phyloP scores from a whole-genome alignment of 2,888 invertebrate genomes.

The Mycalesis mineus region DNA sequence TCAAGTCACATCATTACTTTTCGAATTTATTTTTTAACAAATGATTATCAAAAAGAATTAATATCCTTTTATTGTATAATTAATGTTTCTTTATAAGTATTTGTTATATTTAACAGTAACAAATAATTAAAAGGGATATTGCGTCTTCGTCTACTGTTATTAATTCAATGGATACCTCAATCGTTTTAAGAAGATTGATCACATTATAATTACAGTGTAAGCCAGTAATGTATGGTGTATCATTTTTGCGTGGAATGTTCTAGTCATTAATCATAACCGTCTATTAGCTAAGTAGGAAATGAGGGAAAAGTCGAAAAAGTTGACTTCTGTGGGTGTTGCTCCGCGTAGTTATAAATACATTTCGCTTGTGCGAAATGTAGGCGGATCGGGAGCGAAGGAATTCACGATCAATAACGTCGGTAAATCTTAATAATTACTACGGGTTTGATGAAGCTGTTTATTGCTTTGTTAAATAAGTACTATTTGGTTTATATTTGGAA shows the following conservation, averaged over 20 bases:
- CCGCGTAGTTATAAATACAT: slow-evolving; percentile 69
- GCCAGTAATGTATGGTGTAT: slow-evolving; percentile 30
- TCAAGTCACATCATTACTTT: no score
- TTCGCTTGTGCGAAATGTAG: slow-evolving; percentile 63
- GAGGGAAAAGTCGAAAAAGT: slow-evolving; percentile 35
- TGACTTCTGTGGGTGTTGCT: slow-evolving; percentile 56
- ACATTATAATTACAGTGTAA: slow-evolving; percentile 52
- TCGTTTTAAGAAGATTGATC: slow-evolving; percentile 51
- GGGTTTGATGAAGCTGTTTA: not conserved
- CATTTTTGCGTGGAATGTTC: slow-evolving; percentile 40
- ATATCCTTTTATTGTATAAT: no score
- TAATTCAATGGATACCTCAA: not conserved
- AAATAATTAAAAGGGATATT: no score
- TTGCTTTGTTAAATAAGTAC: no score
- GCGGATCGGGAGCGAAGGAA: slow-evolving; percentile 45
- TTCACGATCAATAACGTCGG: slow-evolving; percentile 26
- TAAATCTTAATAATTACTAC: not conserved
- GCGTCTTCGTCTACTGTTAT: no score
- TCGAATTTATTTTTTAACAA: no score
- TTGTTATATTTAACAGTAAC: no score
- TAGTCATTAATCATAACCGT: slow-evolving; percentile 56
- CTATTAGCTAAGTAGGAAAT: slow-evolving; percentile 58
- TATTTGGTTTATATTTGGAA: no score
- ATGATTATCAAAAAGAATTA: no score
- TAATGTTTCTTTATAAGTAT: no score